phyloP scores from a whole-genome alignment of 30 jellyfish, hydroid and myxozoan genomes.

The Mastigias papua region DNA sequence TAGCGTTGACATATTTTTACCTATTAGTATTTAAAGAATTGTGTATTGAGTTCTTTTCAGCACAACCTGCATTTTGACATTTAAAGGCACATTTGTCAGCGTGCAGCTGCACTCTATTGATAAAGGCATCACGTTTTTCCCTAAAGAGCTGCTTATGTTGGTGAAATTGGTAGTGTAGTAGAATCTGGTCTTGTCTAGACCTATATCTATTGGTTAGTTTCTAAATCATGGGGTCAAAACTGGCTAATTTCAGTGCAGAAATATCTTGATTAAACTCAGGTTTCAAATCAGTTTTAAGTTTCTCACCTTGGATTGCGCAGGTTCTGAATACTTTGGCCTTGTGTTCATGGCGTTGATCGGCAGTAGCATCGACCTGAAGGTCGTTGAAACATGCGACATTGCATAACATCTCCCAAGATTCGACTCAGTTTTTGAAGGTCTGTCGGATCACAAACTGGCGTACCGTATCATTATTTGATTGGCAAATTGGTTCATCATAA shows the following conservation, averaged over 20 bases:
- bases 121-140: not conserved
- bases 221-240: constrained; percentile 40
- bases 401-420: no score
- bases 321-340: constrained; percentile 31
- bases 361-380: constrained; percentile 22
- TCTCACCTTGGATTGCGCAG: constrained; percentile 30
- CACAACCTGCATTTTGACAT: not conserved
- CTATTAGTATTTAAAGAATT: constrained; percentile 12
- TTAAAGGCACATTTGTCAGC: not conserved
- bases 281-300: not conserved
- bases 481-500: no score
- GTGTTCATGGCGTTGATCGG: constrained; percentile 12
- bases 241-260: constrained; percentile 5
- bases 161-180: constrained; percentile 12
- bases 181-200: not conserved
- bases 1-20: not conserved
- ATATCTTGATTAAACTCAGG: not conserved
- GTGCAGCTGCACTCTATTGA: constrained; percentile 3
- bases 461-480: no score
- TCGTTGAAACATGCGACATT: constrained; percentile 19
- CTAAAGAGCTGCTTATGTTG: constrained; percentile 5
- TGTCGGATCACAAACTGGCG: no score
- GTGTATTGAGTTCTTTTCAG: not conserved
- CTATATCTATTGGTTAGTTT: not conserved
- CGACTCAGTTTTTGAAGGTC: no score